Conservation (phyloP, 2,797 vertebrate genomes). For the Borostomias antarcticus region DNA sequence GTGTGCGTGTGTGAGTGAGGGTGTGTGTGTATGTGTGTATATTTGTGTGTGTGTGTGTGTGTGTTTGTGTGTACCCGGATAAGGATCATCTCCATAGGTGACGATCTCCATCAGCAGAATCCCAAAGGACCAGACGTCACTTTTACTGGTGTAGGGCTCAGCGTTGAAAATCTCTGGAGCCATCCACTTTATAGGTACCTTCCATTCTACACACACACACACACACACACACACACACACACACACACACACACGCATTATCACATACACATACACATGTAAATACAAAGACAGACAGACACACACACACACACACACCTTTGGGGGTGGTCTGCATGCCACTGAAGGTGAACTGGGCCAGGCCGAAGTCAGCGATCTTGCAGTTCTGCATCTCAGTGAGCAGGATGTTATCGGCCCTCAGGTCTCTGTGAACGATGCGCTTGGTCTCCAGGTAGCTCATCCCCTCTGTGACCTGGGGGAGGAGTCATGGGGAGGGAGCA, state of each 20-base stretch:
- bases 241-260: neutral
- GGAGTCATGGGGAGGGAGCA: too few relatives aligned
- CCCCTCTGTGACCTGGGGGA: conserved; percentile 64
- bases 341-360: conserved; percentile 48
- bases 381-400: conserved; percentile 60
- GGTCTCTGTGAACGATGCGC: conserved; percentile 60
- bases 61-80: conserved; percentile 47
- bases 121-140: conserved; percentile 65
- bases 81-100: conserved; percentile 60
- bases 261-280: neutral
- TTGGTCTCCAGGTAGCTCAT: conserved; percentile 64
- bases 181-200: conserved; percentile 64
- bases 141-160: conserved; percentile 53
- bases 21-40: neutral
- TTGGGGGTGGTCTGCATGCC: conserved; percentile 19
- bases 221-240: neutral
- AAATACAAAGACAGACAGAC: neutral
- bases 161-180: conserved; percentile 58
- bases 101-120: conserved; percentile 61
- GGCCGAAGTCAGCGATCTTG: conserved; percentile 68
- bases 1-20: neutral
- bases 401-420: conserved; percentile 65
- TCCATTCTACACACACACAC: conserved; percentile 14
- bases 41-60: neutral
- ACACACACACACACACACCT: conserved; percentile 18